Evolutionary conservation across 1,140 invertebrate species (phyloP), one percentile per base, ranked within the genome.

Genomic region (Drosophila novamexicana): DNA sequence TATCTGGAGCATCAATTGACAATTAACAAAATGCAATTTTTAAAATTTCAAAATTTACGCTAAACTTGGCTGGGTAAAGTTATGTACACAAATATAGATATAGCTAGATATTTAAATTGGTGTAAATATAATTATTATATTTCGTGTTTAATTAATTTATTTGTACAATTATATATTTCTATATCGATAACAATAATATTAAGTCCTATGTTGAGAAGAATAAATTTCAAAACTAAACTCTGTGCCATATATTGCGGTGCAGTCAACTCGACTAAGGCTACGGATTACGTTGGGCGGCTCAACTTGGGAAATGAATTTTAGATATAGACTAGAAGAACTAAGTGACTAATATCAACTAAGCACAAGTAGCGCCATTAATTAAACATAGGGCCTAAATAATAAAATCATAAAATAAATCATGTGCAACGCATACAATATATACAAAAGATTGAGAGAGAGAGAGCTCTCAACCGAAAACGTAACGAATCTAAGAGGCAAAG

Each of bases 241-340:
- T 59, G 65, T 78, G 61, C 59, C 44, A 74, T 36, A 50, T 36
- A 50, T 65, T 69, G 56, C 40, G 59, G 76, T 76, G 76, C 80
- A 73, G 73, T 75, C 64, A 81, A 83, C 50, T 75, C 50, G 54
- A 44, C 73, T 56, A 66, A 36, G 18, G 58, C 59, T 80, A 77
- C 52, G 45, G 22, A 40, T 57, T 53, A 61, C 40, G 73, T 52
- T 58, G 47, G 67, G 42, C 57, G 77, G 65, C 82, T 85, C 68
- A 74, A 67, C 42, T 54, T 77, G 70, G 57, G 68, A 89, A 47
- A 75, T 73, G 57, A 69, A 77, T 72, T 89, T 78, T 70, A 89
- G 77, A 88, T 89, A 88, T 77, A 88, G 84, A 89, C 84, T 89
- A 89, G 84, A 89, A 90, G 84, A 84, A 84, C 84, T 89, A 89